Evolutionary conservation across 2,113 vertebrate species (phyloP).

Genomic region (Menura novaehollandiae): DNA sequence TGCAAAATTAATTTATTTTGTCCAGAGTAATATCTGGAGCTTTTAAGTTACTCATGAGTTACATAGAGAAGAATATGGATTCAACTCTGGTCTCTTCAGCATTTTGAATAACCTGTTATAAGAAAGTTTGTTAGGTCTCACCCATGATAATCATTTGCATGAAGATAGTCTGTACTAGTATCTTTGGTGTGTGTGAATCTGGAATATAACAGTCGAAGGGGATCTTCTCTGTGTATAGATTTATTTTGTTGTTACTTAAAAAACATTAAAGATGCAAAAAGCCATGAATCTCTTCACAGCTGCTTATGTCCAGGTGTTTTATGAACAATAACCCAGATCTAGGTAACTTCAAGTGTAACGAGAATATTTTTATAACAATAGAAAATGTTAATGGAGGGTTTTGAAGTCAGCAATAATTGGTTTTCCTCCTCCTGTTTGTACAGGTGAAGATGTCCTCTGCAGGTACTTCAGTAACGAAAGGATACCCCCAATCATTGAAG

Average conservation of each 20-base stretch:
- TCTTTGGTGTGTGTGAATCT: background rate
- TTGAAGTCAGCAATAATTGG: background rate
- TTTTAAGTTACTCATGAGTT: background rate
- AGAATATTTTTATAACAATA: background rate
- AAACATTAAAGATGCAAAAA: background rate
- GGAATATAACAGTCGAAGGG: background rate
- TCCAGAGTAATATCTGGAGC: background rate
- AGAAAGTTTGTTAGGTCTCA: background rate
- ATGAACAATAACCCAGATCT: background rate
- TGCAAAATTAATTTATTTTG: background rate
- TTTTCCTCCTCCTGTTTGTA: background rate
- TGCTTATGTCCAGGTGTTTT: background rate
- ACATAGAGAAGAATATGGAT: background rate
- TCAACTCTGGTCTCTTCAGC: background rate
- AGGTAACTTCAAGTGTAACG: background rate
- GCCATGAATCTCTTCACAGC: background rate
- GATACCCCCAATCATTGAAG: constrained; percentile 87
- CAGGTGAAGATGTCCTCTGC: constrained; percentile 82
- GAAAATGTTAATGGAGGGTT: background rate
- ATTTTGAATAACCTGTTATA: background rate
- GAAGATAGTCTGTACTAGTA: background rate
- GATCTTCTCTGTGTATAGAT: background rate
- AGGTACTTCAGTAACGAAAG: constrained; percentile 91
- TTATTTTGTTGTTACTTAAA: background rate
- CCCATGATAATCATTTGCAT: background rate